Evolutionary conservation across 2,797 vertebrate genomes (phyloP).

Genomic region (Myoxocephalus aenaeus): DNA sequence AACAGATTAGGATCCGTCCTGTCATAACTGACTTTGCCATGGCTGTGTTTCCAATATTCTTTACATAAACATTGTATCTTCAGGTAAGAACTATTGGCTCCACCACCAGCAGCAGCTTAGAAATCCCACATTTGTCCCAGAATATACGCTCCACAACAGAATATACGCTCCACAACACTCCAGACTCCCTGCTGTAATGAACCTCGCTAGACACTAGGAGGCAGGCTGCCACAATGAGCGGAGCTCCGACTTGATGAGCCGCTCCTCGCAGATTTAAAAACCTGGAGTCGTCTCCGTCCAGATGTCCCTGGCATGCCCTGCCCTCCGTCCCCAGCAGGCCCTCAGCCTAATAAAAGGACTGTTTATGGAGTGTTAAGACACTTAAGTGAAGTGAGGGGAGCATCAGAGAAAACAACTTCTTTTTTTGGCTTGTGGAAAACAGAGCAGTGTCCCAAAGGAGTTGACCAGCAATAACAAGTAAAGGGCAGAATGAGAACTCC

Average conservation of each 20-base stretch:
- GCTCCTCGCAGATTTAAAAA: not conserved
- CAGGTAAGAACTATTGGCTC: not conserved
- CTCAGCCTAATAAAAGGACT: constrained; percentile 38
- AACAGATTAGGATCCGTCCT: no score
- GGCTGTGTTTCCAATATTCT: no score
- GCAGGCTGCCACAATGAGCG: constrained; percentile 56
- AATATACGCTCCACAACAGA: no score
- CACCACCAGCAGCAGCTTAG: not conserved
- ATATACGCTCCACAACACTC: not conserved
- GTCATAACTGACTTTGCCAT: no score
- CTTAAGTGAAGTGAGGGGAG: constrained; percentile 10
- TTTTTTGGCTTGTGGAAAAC: constrained; percentile 46
- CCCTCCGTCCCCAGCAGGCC: constrained; percentile 12
- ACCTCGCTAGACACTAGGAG: constrained; percentile 63
- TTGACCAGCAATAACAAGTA: constrained; percentile 48
- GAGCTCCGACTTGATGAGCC: not conserved
- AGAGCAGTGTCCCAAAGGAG: constrained; percentile 39
- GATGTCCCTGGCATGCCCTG: constrained; percentile 15
- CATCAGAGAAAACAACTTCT: constrained; percentile 46
- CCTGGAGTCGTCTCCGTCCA: not conserved
- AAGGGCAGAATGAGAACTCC: constrained; percentile 32
- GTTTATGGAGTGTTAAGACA: constrained; percentile 64
- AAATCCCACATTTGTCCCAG: not conserved
- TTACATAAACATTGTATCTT: no score
- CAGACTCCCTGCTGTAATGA: constrained; percentile 3